Conservation (phyloP, 2,797 vertebrate genomes). For the Lepilemur ruficaudatus region DNA sequence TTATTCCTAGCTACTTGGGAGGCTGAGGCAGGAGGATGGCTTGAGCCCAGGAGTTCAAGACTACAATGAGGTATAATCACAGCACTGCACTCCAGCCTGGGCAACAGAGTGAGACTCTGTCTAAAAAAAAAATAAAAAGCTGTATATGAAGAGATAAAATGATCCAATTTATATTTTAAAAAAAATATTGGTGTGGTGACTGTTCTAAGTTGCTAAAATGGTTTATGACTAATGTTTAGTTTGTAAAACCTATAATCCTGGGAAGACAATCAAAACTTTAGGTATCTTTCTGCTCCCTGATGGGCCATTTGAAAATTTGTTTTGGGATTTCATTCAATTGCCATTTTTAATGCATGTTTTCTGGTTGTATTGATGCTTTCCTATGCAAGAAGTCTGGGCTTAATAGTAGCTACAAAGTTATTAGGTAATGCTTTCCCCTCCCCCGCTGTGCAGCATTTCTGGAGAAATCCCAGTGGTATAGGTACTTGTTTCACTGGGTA, state of each 20-base stretch:
- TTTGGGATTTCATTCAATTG: neutral
- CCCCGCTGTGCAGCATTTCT: neutral
- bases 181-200: neutral
- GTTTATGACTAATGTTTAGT: neutral
- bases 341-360: neutral
- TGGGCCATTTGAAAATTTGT: neutral
- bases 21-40: too few relatives aligned
- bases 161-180: neutral
- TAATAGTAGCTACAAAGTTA: neutral
- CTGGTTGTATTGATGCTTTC: neutral
- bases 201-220: neutral
- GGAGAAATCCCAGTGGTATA: neutral
- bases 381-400: neutral
- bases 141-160: neutral
- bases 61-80: too few relatives aligned
- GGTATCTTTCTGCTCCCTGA: neutral
- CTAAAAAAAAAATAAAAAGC: neutral
- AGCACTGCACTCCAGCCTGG: too few relatives aligned
- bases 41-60: too few relatives aligned
- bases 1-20: too few relatives aligned
- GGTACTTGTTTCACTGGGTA: neutral
- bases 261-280: neutral
- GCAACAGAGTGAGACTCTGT: neutral
- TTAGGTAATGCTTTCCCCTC: neutral
- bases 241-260: neutral